Base-by-base conservation (phyloP, 30 jellyfish, hydroid and myxozoan species). In the Pelagia noctiluca region DNA sequence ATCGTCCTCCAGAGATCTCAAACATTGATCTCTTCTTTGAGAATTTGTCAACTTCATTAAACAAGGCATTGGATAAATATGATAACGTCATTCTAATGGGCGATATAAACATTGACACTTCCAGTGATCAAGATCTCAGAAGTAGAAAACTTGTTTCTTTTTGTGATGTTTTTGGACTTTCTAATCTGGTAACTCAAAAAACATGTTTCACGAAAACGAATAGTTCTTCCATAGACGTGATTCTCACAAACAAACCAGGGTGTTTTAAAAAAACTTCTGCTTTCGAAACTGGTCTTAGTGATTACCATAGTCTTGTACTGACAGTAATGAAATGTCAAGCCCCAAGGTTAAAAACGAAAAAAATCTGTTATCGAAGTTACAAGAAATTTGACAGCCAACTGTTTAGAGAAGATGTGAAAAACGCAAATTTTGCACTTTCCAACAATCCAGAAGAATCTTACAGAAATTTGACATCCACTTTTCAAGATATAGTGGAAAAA, bases 211-310 rank as follows among this genome's bases (percentile, higher is more conserved):
- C 12, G 8, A 42, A 42, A 42, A 42, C 57, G 57, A 42, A 42
- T 42, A 66, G 60, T 4, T 71, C 86, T 75, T 75, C 75, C 24
- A 46, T 50, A 21, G 86, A 75, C 28, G 57, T 49, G 2, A 19
- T 75, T 24, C 72, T 75, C 47, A 48, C 75, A 46, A 75, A 75
- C 57, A 24, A 69, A 69, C 75, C 86, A n/a, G 29, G 32, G 0
- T 75, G 24, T 46, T 75, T 75, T 50, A 74, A 75, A 32, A 24
- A 25, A 52, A 75, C 86, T 28, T 48, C 75, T 46, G 86, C 52
- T n/a, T 75, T 75, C 33, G 75, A 75, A 47, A 48, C 86, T 18
- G 75, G 86, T 48, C 75, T 75, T 23, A 75, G 75, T 53, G 86
- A 75, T 69, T 49, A 32, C 33, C 61, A 75, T 53, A 3, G 86